A percentile compares a stretch with the other conserved stretches of the same genome.
Evolutionary conservation across 2,888 invertebrate genomes (phyloP).

Genomic region (Aphelenchoides bicaudatus): DNA sequence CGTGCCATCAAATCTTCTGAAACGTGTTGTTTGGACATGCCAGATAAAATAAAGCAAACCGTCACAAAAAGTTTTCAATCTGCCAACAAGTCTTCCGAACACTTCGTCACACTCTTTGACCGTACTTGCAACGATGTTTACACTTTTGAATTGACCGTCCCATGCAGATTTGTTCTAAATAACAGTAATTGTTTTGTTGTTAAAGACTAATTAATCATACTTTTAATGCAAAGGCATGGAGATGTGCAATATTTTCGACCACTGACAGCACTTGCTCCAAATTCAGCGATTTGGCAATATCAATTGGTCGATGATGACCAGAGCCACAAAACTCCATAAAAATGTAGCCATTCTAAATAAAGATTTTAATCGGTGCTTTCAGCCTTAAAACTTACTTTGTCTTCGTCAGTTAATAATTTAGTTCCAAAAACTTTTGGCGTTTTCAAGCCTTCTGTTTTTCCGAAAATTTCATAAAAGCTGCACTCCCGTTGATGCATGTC

Average conservation of each 20-base stretch:
- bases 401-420: slow-evolving; percentile 8
- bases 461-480: slow-evolving; percentile 13
- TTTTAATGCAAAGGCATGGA: neutral
- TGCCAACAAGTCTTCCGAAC: neutral
- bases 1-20: neutral
- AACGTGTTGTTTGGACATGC: neutral
- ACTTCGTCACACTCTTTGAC: neutral
- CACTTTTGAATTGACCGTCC: neutral
- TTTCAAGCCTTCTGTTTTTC: neutral
- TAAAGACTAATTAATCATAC: no score
- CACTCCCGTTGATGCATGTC: slow-evolving; percentile 11
- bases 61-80: neutral
- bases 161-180: neutral
- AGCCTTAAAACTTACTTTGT: neutral
- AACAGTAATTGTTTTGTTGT: no score
- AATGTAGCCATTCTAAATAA: slow-evolving; percentile 4
- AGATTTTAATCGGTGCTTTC: neutral
- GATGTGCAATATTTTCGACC: slow-evolving; percentile 13
- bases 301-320: neutral
- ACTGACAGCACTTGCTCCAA: slow-evolving; percentile 4
- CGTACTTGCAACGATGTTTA: slow-evolving; percentile 2
- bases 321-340: slow-evolving; percentile 13
- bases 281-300: slow-evolving; percentile 11
- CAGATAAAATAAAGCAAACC: neutral
- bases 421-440: neutral